These are phyloP conservation scores for Pelodiscus sinensis DNA, from an alignment of 2,113 vertebrate genomes.

Conservation along the genomic window DNA sequence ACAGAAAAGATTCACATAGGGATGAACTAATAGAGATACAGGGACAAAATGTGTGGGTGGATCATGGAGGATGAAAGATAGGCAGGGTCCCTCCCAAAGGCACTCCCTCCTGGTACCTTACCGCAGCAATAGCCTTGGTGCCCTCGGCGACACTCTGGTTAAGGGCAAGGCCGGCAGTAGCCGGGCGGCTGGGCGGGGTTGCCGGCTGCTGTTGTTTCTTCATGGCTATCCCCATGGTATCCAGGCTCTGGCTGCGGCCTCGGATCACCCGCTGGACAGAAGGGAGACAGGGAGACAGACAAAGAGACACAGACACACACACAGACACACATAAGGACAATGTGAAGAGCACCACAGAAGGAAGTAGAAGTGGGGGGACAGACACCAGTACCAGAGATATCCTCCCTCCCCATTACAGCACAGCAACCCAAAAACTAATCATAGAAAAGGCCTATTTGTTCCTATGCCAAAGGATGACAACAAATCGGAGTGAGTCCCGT, in stretches of 20 bases:
- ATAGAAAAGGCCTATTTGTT: neutral
- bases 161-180: constrained; percentile 72
- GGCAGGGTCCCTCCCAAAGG: neutral
- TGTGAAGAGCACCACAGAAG: constrained; percentile 31
- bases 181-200: constrained; percentile 58
- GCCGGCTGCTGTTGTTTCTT: constrained; percentile 67
- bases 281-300: constrained; percentile 70
- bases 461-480: neutral
- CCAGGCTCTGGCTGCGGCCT: constrained; percentile 90
- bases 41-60: neutral
- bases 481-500: no score
- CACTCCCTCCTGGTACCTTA: constrained; percentile 58
- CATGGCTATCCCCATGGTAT: constrained; percentile 82
- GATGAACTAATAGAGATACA: neutral
- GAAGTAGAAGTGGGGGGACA: constrained; percentile 18
- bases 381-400: constrained; percentile 41
- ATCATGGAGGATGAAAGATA: neutral
- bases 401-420: neutral
- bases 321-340: constrained; percentile 41
- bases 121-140: constrained; percentile 74
- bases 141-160: constrained; percentile 74
- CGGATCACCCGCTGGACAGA: constrained; percentile 86
- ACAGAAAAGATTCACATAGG: neutral
- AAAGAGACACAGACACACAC: constrained; percentile 58
- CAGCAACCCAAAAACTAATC: neutral